Percentiles rank a stretch among this genome's conserved stretches.
phyloP scores from a whole-genome alignment of 1,140 invertebrate genomes.

The Drosophila parvula region DNA sequence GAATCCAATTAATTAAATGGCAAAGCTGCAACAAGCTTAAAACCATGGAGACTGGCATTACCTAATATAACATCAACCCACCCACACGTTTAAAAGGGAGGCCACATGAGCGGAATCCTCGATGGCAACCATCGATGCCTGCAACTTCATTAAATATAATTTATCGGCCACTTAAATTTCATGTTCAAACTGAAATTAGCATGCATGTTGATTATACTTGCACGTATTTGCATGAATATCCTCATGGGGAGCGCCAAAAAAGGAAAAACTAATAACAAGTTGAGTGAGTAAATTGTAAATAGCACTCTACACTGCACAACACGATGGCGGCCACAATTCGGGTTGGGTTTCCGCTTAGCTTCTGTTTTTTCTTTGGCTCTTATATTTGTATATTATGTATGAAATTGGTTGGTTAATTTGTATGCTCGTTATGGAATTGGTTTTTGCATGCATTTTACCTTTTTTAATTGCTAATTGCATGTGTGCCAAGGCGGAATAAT shows the following conservation, averaged over 20 bases:
- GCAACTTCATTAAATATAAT: constrained; percentile 52
- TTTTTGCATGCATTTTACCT: constrained; percentile 60
- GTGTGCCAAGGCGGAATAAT: constrained; percentile 11
- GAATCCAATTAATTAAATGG: constrained; percentile 6
- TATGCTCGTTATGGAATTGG: constrained; percentile 59
- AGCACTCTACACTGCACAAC: constrained; percentile 27
- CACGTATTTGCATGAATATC: constrained; percentile 45
- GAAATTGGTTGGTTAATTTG: constrained; percentile 61
- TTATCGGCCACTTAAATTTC: constrained; percentile 63
- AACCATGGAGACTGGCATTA: neutral
- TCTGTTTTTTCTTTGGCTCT: constrained; percentile 2
- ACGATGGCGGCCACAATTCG: neutral
- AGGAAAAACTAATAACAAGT: constrained; percentile 53
- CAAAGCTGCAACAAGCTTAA: constrained; percentile 1
- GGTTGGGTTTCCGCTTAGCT: constrained; percentile 2
- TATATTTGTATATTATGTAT: constrained; percentile 39
- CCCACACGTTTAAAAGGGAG: neutral
- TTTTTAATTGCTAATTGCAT: constrained; percentile 61
- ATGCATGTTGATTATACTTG: constrained; percentile 52
- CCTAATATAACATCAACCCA: neutral
- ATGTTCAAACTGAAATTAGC: constrained; percentile 61
- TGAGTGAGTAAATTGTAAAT: constrained; percentile 57
- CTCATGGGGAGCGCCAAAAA: constrained; percentile 15
- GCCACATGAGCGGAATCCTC: neutral
- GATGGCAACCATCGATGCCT: constrained; percentile 4